A percentile compares a stretch with the other conserved stretches of the same genome.
These are phyloP conservation scores for Aporrectodea caliginosa DNA, from an alignment of 1,140 invertebrate genomes.

Conservation along the genomic window DNA sequence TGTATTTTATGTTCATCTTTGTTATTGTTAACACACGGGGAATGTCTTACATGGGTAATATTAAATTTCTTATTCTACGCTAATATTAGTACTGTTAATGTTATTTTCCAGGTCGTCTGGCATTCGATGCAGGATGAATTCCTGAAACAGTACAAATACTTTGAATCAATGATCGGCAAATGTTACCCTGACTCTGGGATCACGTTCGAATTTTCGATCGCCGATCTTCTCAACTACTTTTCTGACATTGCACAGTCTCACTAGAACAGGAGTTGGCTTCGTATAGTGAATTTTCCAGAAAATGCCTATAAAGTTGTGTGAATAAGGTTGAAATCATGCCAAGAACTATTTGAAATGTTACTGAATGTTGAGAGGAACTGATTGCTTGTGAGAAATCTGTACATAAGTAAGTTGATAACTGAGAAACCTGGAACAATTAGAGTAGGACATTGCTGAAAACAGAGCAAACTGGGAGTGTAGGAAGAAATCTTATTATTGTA, in stretches of 20 bases:
- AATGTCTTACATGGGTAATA: no score
- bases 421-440: background rate
- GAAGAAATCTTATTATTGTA: no score
- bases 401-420: background rate
- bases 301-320: no score
- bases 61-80: no score
- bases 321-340: no score
- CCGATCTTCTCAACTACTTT: slow-evolving; percentile 93
- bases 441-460: background rate
- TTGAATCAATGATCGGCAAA: slow-evolving; percentile 86
- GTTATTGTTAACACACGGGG: no score
- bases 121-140: slow-evolving; percentile 99
- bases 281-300: no score
- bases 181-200: slow-evolving; percentile 97
- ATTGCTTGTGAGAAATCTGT: no score
- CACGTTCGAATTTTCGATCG: slow-evolving; percentile 89
- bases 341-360: no score
- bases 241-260: slow-evolving; percentile 97
- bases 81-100: slow-evolving; percentile 6
- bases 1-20: background rate
- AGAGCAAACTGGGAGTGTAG: no score
- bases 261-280: no score
- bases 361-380: no score
- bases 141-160: slow-evolving; percentile 90
- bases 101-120: slow-evolving; percentile 81